Base-by-base conservation (phyloP, 2,797 vertebrate genomes). In the Eurystomus glaucurus region DNA sequence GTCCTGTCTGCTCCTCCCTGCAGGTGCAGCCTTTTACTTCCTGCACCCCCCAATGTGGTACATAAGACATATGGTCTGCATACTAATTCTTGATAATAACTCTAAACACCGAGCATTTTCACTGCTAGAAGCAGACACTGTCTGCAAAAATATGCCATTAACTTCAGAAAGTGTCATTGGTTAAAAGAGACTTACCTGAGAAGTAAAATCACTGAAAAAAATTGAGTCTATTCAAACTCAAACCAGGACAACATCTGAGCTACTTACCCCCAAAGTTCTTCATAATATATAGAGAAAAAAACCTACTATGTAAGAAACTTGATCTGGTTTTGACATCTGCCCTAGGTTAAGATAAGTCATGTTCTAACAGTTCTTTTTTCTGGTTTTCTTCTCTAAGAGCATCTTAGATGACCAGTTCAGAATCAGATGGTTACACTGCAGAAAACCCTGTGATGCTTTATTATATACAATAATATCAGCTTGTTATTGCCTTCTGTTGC, bases 241-340 rank as follows among this genome's bases (percentile, higher is more conserved):
- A 46, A 46, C 45, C 45, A 46, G 45, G 45, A 20, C 45, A 46
- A 68, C 9, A 43, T 43, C 19, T 31, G 17, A 66, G 28, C 14
- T 60, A 35, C 13, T 64, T 78, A 71, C 3, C 8, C 5, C 28
- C 75, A 29, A 35, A 51, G 29, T 90, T 72, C 31, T 57, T 50
- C 77, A 51, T 33, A 66, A 54, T 5, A 14, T 78, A 39, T 8
- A 6, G 45, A 70, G 26, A 41, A 37, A 68, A 84, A 86, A 39
- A 15, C 2, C 1, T 19, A 29, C 20, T 0, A 0, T 18, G 29
- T 8, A 37, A 64, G 75, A 46, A 31, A n/a, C 72, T 55, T 37
- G 17, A 43, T 65, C 23, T 77, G 5, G 0, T 72, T 72, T 75
- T 75, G n/a, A 60, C 2, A 2, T 22, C 10, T 58, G 6, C 48